These are phyloP conservation scores for Nylanderia fulva DNA, from an alignment of 1,140 invertebrate species.

Conservation along the genomic window DNA sequence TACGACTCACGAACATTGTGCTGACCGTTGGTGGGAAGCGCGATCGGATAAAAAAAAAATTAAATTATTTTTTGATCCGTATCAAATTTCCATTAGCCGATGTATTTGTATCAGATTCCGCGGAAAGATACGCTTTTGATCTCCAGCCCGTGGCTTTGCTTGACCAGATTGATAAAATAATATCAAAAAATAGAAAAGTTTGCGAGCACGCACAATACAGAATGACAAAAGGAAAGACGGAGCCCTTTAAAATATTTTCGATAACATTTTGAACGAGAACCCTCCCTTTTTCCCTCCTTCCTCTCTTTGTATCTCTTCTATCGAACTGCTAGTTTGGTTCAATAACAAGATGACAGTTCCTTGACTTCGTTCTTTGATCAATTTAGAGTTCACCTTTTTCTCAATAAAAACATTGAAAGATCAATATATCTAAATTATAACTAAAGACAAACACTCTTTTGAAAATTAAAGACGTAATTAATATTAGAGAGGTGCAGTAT, in stretches of 20 bases:
- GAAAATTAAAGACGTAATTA: background rate
- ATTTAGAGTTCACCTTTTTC: slow-evolving; percentile 16
- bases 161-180: slow-evolving; percentile 42
- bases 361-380: slow-evolving; percentile 22
- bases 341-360: slow-evolving; percentile 44
- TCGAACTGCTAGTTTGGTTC: slow-evolving; percentile 15
- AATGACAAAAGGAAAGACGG: background rate
- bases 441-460: background rate
- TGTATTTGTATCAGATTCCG: slow-evolving; percentile 46
- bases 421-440: background rate
- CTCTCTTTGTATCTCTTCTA: background rate
- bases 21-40: slow-evolving; percentile 16
- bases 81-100: slow-evolving; percentile 56
- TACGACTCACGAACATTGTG: slow-evolving; percentile 24
- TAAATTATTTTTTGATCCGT: slow-evolving; percentile 56
- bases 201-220: background rate
- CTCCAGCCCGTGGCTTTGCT: background rate
- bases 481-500: background rate
- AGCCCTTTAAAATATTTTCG: background rate
- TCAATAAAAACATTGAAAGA: background rate
- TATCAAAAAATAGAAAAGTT: background rate
- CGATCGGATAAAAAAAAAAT: slow-evolving; percentile 13
- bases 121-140: slow-evolving; percentile 43
- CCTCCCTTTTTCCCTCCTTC: too few species aligned
- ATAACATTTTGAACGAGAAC: background rate